phyloP scores from a whole-genome alignment of 2,888 invertebrate genomes.

The Allygus modestus region DNA sequence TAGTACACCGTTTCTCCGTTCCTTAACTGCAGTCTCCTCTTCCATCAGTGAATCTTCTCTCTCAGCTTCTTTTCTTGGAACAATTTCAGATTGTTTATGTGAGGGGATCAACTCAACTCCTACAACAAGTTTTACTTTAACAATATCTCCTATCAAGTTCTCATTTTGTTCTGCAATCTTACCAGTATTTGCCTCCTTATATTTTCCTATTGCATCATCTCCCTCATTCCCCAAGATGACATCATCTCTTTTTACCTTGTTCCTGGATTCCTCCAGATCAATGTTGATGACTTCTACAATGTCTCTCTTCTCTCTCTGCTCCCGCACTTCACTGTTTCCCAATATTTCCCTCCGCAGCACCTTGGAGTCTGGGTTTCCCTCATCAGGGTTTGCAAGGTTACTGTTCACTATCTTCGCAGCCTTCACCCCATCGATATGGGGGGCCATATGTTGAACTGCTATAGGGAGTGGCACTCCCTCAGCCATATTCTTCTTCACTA shows the following conservation, averaged over 20 bases:
- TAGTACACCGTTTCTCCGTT: neutral
- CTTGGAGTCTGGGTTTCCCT: conserved; percentile 55
- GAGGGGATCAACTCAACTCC: neutral
- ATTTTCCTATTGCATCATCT: neutral
- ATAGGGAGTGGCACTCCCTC: conserved; percentile 68
- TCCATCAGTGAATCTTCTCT: neutral
- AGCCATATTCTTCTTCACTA: conserved; percentile 65
- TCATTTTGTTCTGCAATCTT: conserved; percentile 60
- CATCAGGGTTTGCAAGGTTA: conserved; percentile 57
- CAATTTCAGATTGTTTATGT: neutral
- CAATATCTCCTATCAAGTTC: neutral
- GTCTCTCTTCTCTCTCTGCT: conserved; percentile 69
- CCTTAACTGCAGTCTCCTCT: neutral
- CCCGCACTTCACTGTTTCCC: conserved; percentile 57
- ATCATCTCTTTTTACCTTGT: conserved; percentile 40
- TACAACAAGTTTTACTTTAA: conserved; percentile 25
- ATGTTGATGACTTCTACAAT: conserved; percentile 63
- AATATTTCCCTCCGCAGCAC: conserved; percentile 68
- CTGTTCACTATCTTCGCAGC: conserved; percentile 60
- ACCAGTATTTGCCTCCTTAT: conserved; percentile 67
- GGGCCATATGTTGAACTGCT: conserved; percentile 63
- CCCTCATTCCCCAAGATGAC: neutral
- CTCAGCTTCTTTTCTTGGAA: neutral
- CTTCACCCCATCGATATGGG: conserved; percentile 63
- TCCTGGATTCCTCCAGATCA: conserved; percentile 40